These are phyloP conservation scores for Ifrita kowaldi DNA, from an alignment of 2,113 vertebrate species.

Conservation along the genomic window DNA sequence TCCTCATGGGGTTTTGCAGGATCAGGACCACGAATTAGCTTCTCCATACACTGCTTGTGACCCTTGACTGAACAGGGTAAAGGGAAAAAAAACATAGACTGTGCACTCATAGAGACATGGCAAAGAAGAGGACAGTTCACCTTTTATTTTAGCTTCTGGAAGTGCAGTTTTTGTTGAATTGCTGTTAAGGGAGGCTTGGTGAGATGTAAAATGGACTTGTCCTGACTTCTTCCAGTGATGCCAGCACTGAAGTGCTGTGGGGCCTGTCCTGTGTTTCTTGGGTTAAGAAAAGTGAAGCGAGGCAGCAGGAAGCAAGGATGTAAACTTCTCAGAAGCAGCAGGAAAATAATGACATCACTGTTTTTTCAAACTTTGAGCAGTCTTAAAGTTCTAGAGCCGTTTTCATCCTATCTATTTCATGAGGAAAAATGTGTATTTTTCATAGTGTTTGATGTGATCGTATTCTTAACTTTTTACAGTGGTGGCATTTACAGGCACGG, in stretches of 20 bases:
- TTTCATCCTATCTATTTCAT: neutral
- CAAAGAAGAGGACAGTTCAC: neutral
- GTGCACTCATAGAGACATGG: neutral
- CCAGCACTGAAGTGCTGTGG: neutral
- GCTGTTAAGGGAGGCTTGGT: neutral
- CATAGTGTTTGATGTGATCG: neutral
- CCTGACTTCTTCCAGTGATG: neutral
- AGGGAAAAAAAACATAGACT: neutral
- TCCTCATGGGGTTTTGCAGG: neutral
- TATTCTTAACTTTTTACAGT: neutral
- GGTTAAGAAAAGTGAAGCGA: conserved; percentile 38
- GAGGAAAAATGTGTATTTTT: neutral
- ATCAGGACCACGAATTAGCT: neutral
- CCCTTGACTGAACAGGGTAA: neutral
- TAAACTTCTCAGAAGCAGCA: conserved; percentile 28
- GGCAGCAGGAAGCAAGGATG: conserved; percentile 67
- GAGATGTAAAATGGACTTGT: neutral
- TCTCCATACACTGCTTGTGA: neutral
- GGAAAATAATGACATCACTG: conserved; percentile 19
- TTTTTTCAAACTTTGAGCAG: neutral
- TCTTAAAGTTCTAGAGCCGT: neutral
- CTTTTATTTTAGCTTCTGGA: neutral
- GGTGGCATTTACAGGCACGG: neutral
- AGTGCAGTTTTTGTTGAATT: neutral
- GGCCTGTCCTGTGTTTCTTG: neutral